Conservation (phyloP, 1,140 invertebrate species). For the Chironomus tepperi region DNA sequence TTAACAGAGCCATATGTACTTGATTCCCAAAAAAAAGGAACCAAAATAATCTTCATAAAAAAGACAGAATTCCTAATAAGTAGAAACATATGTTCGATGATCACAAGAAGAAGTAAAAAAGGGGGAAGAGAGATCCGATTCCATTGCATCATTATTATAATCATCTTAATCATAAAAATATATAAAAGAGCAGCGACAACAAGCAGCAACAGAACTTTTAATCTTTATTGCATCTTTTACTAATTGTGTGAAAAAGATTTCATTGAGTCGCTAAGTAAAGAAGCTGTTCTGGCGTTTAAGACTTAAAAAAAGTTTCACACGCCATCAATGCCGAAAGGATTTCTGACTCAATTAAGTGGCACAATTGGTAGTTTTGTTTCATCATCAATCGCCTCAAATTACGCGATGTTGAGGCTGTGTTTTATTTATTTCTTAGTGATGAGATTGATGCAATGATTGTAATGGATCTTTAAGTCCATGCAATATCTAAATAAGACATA, state of each 20-base stretch:
- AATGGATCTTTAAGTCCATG: background rate
- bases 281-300: no score
- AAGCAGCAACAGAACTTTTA: background rate
- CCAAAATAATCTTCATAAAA: no score
- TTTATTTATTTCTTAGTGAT: background rate
- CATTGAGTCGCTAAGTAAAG: no score
- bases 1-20: no score
- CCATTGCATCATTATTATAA: background rate
- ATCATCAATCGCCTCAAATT: background rate
- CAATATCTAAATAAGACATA: background rate
- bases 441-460: background rate
- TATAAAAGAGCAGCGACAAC: background rate
- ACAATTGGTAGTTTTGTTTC: slow-evolving; percentile 4
- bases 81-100: background rate
- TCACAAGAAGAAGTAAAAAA: background rate
- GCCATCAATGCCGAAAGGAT: no score
- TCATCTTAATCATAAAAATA: background rate
- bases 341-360: background rate
- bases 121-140: background rate
- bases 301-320: no score
- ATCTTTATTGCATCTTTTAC: background rate
- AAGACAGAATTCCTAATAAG: background rate
- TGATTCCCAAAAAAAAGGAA: no score
- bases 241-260: slow-evolving; percentile 7
- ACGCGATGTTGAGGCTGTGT: background rate